Evolutionary conservation across 2,797 vertebrate species (phyloP).

Genomic region (Paratrypauchen microcephalus): DNA sequence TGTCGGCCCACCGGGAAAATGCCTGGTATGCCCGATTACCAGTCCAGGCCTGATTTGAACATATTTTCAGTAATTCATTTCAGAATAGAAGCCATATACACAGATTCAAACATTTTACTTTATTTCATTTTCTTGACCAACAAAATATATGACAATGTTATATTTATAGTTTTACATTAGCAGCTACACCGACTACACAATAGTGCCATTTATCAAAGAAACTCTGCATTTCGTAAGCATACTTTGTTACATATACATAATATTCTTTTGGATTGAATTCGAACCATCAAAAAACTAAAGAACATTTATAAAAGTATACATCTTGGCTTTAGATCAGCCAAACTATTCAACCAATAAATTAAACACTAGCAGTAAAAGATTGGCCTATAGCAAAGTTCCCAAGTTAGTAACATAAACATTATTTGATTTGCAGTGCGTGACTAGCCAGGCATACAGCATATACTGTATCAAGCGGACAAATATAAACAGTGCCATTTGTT

Average conservation of each 20-base stretch:
- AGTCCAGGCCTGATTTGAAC: no score
- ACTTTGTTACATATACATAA: not conserved
- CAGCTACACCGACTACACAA: no score
- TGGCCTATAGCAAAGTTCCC: not conserved
- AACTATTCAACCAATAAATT: not conserved
- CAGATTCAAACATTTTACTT: no score
- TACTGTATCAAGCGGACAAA: constrained; percentile 9
- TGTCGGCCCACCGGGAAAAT: no score
- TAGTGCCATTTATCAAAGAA: no score
- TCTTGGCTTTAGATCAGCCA: not conserved
- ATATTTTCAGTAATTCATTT: no score
- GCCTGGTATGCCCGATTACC: no score
- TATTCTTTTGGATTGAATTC: not conserved
- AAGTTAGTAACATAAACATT: not conserved
- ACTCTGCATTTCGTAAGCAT: not conserved
- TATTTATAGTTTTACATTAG: no score
- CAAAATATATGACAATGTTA: no score
- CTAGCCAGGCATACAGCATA: not conserved
- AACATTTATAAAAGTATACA: not conserved
- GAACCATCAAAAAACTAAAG: no score
- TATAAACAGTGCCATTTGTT: constrained; percentile 18
- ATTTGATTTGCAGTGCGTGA: not conserved
- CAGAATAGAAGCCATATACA: no score
- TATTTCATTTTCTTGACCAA: no score
- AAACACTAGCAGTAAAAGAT: not conserved